These are phyloP conservation scores for Ptilodon capucinus DNA, from an alignment of 2,888 invertebrate genomes.

Conservation along the genomic window DNA sequence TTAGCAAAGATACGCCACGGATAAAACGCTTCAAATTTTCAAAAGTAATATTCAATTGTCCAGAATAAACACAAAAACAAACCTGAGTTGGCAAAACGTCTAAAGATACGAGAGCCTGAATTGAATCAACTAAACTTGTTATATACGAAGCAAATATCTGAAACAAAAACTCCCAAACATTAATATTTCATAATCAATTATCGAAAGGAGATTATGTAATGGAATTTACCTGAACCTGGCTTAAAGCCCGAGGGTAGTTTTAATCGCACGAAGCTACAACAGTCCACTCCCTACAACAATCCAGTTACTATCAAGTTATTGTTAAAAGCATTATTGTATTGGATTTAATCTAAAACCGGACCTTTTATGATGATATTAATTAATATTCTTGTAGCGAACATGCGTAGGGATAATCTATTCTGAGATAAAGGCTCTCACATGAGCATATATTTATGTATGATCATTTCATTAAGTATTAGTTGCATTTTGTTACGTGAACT, in stretches of 20 bases:
- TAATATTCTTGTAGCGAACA: neutral
- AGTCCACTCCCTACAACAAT: constrained; percentile 15
- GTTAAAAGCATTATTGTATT: neutral
- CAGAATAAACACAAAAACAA: neutral
- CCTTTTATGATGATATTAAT: neutral
- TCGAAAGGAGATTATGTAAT: constrained; percentile 16
- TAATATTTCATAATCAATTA: constrained; percentile 25
- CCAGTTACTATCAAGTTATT: constrained; percentile 2
- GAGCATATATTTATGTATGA: too few species aligned
- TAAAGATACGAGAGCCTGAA: neutral
- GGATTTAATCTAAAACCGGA: neutral
- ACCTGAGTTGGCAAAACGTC: neutral
- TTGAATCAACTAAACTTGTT: neutral
- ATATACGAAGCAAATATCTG: neutral
- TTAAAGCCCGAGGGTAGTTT: constrained; percentile 7
- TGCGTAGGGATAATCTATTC: too few species aligned
- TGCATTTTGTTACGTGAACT: too few species aligned
- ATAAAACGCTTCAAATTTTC: neutral
- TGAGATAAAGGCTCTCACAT: too few species aligned
- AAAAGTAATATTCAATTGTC: neutral
- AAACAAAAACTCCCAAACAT: neutral
- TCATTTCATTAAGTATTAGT: too few species aligned
- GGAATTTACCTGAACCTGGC: constrained; percentile 6
- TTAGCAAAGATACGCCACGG: neutral
- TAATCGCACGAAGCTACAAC: constrained; percentile 10